Evolutionary conservation across 2,797 vertebrate genomes (phyloP), one percentile per base, ranked within the genome.

Genomic region (Cyprinella venusta): DNA sequence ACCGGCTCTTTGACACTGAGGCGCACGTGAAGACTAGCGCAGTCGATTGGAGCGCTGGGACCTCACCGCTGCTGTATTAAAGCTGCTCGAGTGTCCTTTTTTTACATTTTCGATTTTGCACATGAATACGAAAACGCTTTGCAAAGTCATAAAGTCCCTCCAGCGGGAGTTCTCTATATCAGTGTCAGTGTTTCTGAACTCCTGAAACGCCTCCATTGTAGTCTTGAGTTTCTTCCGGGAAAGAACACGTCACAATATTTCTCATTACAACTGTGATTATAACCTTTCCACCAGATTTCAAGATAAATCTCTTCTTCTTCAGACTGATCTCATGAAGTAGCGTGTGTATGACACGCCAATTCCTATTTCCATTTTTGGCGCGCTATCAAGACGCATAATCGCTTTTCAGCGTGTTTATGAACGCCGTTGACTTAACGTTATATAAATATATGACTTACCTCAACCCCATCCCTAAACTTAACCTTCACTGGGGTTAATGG

Each of bases 1-100:
- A 90, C 89, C 91, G 88, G 90, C 90, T 94, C 91, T 54, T 42
- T 80, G 71, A 86, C 91, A 36, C 33, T 36, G 33, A 36, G 33
- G 33, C 33, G 33, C 33, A 91, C 93, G 92, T 90, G 90, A 90
- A 88, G 71, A 74, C 9, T 6, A 72, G 45, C 19, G 48, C 48
- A 36, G 48, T n/a, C 2, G 48, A 52, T 48, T n/a, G 45, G 26
- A 68, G 38, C 21, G 2, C 33, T 19, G 64, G 33, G 69, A 70
- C 68, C 18, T 8, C 9, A 9, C n/a, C 5, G 2, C 45, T 52
- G 45, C 70, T 4, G 48, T 52, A 50, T 52, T 72, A 72, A 30
- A 30, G 26, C 30, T 8, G 12, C 1, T 26, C 59, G 13, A 12
- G 6, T 59, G 1, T 59, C 10, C 26, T 61, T 56, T n/a, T 59